Evolutionary conservation across 2,888 invertebrate species (phyloP), one percentile per base, ranked within the genome.

Genomic region (Drosophila anomalipes): DNA sequence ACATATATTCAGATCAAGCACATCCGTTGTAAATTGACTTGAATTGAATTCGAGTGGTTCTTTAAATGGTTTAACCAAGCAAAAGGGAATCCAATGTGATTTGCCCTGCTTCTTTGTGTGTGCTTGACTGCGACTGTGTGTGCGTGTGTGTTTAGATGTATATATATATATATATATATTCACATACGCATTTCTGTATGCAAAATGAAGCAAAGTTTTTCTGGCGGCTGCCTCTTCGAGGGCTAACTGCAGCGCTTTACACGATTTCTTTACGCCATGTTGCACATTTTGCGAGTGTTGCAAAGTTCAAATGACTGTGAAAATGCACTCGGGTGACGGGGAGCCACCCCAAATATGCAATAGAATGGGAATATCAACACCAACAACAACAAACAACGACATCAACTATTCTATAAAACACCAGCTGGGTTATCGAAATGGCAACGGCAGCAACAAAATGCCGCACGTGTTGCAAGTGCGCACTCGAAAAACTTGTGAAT

Each of bases 281-380:
- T 88, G 88, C 88, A 88, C 86, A 83, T 85, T 81, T 78, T 75
- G 83, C 77, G 67, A 88, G 72, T 83, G 86, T 83, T 86, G 81
- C 77, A 74, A 83, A 86, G 82, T 86, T 88, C 86, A 86, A 86
- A 86, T 77, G 79, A 74, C 86, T 88, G 86, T 88, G 86, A 88
- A 86, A 86, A 87, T 83, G 88, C 74, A 77, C 77, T 74, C 74
- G 76, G 64, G 61, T 63, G 57, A 6, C 53, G 39, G 28, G 26
- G 28, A 30, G n/a, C 33, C 28, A 47, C 51, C 16, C 41, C 49
- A 19, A 62, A 33, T 32, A 44, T 30, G 26, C 44, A 58, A 12
- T 28, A 51, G 26, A 12, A 7, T 10, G 30, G 14, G 16, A 33
- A 44, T 28, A 30, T 33, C 62, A 63, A 35, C 52, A 49, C n/a